A percentile compares a stretch with the other conserved stretches of the same genome.
These are phyloP conservation scores for Nylanderia fulva DNA, from an alignment of 1,140 invertebrate genomes.

Conservation along the genomic window DNA sequence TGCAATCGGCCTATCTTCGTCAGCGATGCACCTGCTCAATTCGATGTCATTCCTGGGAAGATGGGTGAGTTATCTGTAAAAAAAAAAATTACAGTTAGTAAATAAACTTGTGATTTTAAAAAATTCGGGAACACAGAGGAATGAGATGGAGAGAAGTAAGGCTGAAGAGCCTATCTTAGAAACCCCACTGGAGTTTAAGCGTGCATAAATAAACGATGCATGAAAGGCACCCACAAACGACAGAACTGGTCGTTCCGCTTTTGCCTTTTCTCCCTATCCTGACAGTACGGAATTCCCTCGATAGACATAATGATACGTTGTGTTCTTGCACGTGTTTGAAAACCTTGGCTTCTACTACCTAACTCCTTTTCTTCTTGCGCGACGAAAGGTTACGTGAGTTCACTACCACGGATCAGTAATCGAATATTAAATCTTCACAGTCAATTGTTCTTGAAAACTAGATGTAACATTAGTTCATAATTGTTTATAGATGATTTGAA, in stretches of 20 bases:
- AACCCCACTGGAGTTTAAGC: neutral
- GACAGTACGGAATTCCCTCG: constrained; percentile 65
- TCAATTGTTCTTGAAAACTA: neutral
- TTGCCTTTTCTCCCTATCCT: constrained; percentile 56
- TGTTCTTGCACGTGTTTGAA: constrained; percentile 27
- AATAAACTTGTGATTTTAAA: neutral
- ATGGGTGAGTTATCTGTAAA: constrained; percentile 89
- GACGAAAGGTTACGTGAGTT: constrained; percentile 39
- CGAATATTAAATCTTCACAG: neutral
- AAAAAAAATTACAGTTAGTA: neutral
- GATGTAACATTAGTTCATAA: neutral
- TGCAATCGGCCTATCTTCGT: constrained; percentile 92
- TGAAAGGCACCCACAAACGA: constrained; percentile 39
- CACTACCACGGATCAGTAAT: constrained; percentile 7
- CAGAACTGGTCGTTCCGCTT: constrained; percentile 74
- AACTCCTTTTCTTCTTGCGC: constrained; percentile 38
- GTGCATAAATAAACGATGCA: constrained; percentile 44
- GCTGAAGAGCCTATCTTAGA: neutral
- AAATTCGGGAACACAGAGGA: neutral
- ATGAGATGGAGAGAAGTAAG: neutral
- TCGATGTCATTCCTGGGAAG: constrained; percentile 94
- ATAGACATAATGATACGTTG: constrained; percentile 78
- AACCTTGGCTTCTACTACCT: constrained; percentile 42
- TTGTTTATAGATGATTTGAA: constrained; percentile 19
- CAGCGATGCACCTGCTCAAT: constrained; percentile 91